Evolutionary conservation across 2,888 invertebrate genomes (phyloP).

Genomic region (Villa cingulata): DNA sequence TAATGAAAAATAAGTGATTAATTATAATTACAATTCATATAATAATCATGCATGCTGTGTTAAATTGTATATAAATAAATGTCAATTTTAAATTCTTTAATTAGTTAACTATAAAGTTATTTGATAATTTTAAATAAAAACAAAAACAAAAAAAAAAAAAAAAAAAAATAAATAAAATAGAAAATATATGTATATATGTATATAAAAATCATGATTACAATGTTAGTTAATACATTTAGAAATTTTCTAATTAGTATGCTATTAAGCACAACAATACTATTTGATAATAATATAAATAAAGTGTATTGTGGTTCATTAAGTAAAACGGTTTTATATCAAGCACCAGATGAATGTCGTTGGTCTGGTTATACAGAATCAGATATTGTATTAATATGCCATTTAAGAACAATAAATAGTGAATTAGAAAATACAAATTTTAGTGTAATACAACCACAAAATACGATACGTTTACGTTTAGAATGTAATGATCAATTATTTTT

Average conservation of each 20-base stretch:
- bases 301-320: slow-evolving; percentile 28
- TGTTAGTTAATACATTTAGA: background rate
- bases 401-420: slow-evolving; percentile 75
- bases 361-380: slow-evolving; percentile 38
- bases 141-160: background rate
- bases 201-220: background rate
- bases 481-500: slow-evolving; percentile 71
- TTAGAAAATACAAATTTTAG: slow-evolving; percentile 79
- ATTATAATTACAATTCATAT: no score
- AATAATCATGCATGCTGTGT: no score
- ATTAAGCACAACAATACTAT: background rate
- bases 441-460: slow-evolving; percentile 72
- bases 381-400: slow-evolving; percentile 62
- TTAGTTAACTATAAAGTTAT: no score
- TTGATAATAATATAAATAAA: background rate
- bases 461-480: slow-evolving; percentile 62
- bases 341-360: slow-evolving; percentile 64
- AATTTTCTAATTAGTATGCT: background rate
- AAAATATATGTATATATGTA: no score
- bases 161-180: background rate
- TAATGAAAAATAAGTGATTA: no score
- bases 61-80: no score
- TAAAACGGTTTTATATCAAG: slow-evolving; percentile 49
- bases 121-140: no score
- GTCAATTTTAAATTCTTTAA: no score